Conservation (phyloP, 2,113 vertebrate genomes). For the Chionis minor region DNA sequence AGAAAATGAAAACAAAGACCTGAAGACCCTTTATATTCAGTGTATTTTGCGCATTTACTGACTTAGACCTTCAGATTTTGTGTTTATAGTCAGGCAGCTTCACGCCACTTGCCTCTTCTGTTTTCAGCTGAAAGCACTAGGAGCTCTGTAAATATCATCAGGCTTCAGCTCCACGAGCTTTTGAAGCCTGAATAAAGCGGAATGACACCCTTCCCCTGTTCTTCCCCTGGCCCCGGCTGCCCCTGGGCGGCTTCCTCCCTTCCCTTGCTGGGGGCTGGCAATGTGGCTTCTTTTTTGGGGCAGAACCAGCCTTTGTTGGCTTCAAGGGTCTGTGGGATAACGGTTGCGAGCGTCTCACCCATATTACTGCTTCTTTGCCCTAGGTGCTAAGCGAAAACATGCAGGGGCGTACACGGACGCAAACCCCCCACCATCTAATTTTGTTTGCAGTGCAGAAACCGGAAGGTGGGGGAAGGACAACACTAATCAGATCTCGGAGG, state of each 20-base stretch:
- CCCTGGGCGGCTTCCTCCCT: neutral
- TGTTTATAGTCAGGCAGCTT: neutral
- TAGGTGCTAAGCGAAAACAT: neutral
- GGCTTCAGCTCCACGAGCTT: neutral
- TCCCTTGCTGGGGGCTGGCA: neutral
- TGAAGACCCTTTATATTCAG: neutral
- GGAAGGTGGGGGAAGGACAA: neutral
- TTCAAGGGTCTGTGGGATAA: accelerated
- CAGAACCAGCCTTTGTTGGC: neutral
- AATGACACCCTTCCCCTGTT: neutral
- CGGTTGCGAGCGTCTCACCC: neutral
- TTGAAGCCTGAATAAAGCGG: neutral
- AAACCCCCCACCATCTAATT: neutral
- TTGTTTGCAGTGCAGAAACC: neutral
- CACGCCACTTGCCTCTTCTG: neutral
- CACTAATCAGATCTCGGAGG: neutral
- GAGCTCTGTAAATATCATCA: neutral
- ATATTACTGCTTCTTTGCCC: neutral
- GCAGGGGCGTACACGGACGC: accelerated
- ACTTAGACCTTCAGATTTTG: neutral
- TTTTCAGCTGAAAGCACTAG: neutral
- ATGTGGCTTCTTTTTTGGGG: neutral
- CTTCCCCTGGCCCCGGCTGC: neutral
- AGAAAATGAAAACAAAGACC: constrained; percentile 8
- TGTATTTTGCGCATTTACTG: neutral